Evolutionary conservation across 2,797 vertebrate species (phyloP).

Genomic region (Petrocephalus sullivani): DNA sequence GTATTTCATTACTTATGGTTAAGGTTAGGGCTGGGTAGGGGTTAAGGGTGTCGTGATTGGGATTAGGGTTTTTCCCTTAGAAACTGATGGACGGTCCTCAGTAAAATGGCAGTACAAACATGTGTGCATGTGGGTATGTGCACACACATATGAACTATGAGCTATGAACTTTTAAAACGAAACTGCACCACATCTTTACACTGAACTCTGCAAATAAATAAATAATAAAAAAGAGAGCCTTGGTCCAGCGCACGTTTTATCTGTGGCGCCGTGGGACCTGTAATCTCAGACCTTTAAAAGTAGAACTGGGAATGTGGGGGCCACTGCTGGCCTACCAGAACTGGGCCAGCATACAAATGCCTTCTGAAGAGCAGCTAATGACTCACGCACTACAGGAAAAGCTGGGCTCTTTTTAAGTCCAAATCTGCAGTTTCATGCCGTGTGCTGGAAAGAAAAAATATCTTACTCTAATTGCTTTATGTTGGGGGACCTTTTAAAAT

Average conservation of each 20-base stretch:
- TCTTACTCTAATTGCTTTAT: background rate
- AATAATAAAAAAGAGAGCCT: background rate
- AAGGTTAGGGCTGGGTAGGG: no score
- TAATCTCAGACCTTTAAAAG: conserved; percentile 11
- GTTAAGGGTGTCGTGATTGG: no score
- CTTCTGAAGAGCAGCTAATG: conserved; percentile 2
- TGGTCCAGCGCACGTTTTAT: conserved; percentile 14
- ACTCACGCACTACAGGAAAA: background rate
- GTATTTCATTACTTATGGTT: no score
- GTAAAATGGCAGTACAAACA: no score
- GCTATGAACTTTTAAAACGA: background rate
- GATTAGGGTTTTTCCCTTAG: no score
- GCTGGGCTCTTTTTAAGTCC: background rate
- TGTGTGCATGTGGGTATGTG: no score
- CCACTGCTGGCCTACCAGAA: background rate
- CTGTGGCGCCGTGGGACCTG: conserved; percentile 17
- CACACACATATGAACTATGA: background rate
- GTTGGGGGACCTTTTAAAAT: background rate
- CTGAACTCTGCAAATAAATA: background rate
- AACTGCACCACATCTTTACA: background rate
- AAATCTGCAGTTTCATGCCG: background rate
- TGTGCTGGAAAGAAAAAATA: background rate
- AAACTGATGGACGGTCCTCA: no score
- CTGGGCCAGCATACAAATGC: conserved; percentile 1
- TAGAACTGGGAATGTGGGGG: background rate